These are phyloP conservation scores for Aplysina aerophoba DNA, from an alignment of 37 sponge, comb jelly and placozoan genomes.

Conservation along the genomic window DNA sequence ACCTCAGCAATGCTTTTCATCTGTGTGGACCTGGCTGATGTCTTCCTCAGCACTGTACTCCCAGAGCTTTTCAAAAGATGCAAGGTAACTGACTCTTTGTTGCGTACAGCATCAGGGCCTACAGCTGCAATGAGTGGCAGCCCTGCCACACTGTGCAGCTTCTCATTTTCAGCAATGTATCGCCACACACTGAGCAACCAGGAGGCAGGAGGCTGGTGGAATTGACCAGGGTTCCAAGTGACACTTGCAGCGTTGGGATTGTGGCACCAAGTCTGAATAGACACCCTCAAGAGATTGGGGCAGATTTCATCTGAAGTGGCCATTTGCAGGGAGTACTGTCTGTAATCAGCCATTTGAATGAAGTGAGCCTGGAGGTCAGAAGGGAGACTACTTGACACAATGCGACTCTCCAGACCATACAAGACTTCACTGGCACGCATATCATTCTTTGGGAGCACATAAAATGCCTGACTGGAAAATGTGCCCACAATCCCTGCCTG, in stretches of 20 bases:
- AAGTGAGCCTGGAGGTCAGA: background rate
- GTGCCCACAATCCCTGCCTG: background rate
- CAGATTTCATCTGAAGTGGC: conserved; percentile 28
- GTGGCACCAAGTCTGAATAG: conserved; percentile 47
- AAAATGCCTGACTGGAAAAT: conserved; percentile 11
- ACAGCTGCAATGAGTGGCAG: conserved; percentile 34
- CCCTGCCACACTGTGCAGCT: background rate
- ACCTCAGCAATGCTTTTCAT: background rate
- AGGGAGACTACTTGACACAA: background rate
- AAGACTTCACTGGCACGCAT: background rate
- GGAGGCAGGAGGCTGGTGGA: conserved; percentile 37
- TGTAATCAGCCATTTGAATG: background rate
- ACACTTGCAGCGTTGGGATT: background rate
- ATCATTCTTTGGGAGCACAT: background rate
- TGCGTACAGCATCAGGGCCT: background rate
- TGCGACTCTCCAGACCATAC: background rate
- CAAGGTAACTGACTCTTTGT: background rate
- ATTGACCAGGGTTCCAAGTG: conserved; percentile 36
- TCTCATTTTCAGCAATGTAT: conserved; percentile 17
- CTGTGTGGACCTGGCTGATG: background rate
- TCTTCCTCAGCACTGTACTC: background rate
- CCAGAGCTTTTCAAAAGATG: background rate
- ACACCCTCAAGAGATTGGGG: conserved; percentile 11
- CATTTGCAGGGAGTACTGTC: conserved; percentile 1
- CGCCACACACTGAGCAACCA: conserved; percentile 61